A percentile compares a stretch with the other conserved stretches of the same genome.
phyloP scores from a whole-genome alignment of 2,888 invertebrate species.

The Trichopoda pennipes region DNA sequence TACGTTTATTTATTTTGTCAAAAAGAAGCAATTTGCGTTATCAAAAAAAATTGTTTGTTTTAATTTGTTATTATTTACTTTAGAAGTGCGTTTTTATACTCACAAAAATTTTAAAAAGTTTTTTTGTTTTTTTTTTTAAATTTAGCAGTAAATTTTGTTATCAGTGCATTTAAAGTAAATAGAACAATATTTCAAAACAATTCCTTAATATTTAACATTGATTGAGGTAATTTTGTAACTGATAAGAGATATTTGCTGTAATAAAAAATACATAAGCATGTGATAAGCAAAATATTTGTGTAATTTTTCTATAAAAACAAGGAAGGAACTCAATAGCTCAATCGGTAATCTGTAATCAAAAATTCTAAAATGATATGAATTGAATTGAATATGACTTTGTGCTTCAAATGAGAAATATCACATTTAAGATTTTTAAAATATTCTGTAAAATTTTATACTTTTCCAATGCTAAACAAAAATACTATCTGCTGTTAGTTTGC shows the following conservation, averaged over 20 bases:
- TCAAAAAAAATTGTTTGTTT: background rate
- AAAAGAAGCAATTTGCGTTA: background rate
- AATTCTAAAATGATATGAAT: too few species aligned
- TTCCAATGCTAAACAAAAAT: too few species aligned
- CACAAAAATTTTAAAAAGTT: constrained; percentile 2
- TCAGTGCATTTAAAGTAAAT: background rate
- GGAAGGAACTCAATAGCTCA: too few species aligned
- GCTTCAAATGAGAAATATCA: too few species aligned
- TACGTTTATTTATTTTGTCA: background rate
- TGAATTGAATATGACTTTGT: too few species aligned
- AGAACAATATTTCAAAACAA: background rate
- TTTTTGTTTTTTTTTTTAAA: background rate
- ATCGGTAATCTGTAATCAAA: too few species aligned
- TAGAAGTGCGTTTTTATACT: background rate
- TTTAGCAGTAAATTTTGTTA: constrained; percentile 50
- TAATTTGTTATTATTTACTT: constrained; percentile 26
- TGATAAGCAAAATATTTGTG: too few species aligned
- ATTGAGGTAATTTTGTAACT: background rate
- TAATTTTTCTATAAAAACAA: too few species aligned
- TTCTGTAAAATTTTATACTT: too few species aligned
- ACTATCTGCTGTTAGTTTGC: too few species aligned
- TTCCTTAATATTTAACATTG: constrained; percentile 10
- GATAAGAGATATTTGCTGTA: background rate
- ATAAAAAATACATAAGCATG: background rate
- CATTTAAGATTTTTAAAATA: too few species aligned